A percentile compares a stretch with the other conserved stretches of the same genome.
phyloP scores from a whole-genome alignment of 2,888 invertebrate species.

The Caenorhabditis zanzibari region DNA sequence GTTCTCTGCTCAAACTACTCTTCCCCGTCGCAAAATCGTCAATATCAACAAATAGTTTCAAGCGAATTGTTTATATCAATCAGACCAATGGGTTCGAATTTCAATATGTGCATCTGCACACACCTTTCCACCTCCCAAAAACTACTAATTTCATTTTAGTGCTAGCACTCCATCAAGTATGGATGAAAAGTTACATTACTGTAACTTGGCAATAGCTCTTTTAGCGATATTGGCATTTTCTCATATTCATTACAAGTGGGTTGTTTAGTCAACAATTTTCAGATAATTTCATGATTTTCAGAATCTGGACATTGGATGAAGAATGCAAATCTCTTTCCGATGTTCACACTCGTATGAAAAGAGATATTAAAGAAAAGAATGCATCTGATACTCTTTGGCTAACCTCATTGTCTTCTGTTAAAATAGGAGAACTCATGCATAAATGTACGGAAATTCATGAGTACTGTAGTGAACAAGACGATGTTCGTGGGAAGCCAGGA shows the following conservation, averaged over 20 bases:
- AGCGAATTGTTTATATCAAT: conserved; percentile 18
- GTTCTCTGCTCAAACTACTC: background rate
- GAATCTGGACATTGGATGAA: conserved; percentile 42
- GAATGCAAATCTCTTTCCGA: conserved; percentile 26
- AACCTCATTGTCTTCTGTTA: conserved; percentile 74
- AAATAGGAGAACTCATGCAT: conserved; percentile 79
- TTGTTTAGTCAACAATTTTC: background rate
- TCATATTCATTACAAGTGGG: conserved; percentile 55
- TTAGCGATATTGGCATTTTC: conserved; percentile 40
- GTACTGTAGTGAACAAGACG: conserved; percentile 79
- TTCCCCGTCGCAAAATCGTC: background rate
- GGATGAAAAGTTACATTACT: conserved; percentile 47
- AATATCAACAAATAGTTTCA: conserved; percentile 38
- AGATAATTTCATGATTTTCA: background rate
- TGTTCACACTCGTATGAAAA: conserved; percentile 22
- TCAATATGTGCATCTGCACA: conserved; percentile 7
- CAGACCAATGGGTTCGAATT: conserved; percentile 15
- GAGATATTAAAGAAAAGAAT: conserved; percentile 41
- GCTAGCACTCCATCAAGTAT: conserved; percentile 7
- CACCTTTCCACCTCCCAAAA: conserved; percentile 20
- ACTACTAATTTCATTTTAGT: conserved; percentile 19
- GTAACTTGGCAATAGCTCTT: conserved; percentile 36
- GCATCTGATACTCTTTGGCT: conserved; percentile 70
- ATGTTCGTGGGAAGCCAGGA: conserved; percentile 68
- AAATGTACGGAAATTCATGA: conserved; percentile 81